Evolutionary conservation across 2,888 invertebrate genomes (phyloP).

Genomic region (Branchellion lobata): DNA sequence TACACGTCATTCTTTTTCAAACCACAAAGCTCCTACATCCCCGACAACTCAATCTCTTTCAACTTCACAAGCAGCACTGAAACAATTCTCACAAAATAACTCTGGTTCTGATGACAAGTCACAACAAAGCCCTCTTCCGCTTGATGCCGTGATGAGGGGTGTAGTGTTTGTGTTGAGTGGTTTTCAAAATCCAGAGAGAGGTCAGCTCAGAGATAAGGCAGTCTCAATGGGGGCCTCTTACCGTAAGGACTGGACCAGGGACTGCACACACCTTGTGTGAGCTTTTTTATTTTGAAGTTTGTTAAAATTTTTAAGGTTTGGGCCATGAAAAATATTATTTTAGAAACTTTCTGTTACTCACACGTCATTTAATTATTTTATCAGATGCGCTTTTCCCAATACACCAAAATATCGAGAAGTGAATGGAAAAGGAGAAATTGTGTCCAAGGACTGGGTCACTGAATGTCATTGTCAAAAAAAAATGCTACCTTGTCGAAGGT

Average conservation of each 20-base stretch:
- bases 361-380: no score
- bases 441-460: conserved; percentile 75
- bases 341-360: no score
- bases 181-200: conserved; percentile 78
- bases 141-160: conserved; percentile 48
- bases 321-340: no score
- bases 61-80: no score
- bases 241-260: conserved; percentile 72
- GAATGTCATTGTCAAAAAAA: conserved; percentile 69
- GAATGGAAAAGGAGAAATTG: conserved; percentile 69
- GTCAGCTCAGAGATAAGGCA: conserved; percentile 71
- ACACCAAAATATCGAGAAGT: conserved; percentile 80
- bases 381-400: conserved; percentile 79
- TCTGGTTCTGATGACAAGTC: no score
- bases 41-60: no score
- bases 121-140: no score
- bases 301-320: neutral
- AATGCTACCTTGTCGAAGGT: conserved; percentile 70
- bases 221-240: conserved; percentile 78
- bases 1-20: no score
- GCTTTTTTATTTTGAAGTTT: conserved; percentile 55
- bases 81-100: no score
- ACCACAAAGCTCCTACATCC: no score
- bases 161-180: conserved; percentile 82
- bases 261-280: conserved; percentile 83